These are phyloP conservation scores for Micrastur ruficollis DNA, from an alignment of 2,797 vertebrate species.

Conservation along the genomic window DNA sequence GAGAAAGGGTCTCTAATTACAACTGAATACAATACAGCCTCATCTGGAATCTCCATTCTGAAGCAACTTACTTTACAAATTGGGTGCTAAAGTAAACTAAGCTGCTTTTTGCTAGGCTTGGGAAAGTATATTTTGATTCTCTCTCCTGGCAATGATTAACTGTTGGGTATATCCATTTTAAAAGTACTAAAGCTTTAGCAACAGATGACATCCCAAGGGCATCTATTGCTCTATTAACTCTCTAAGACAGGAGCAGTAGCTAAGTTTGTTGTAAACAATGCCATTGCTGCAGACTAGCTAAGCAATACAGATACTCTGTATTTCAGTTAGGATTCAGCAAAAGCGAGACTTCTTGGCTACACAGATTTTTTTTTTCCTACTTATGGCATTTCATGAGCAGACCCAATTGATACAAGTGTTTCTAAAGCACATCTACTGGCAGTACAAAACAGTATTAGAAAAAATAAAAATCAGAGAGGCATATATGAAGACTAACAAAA, in stretches of 20 bases:
- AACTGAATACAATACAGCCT: not conserved
- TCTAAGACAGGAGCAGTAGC: not conserved
- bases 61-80: not conserved
- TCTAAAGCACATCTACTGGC: not conserved
- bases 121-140: not conserved
- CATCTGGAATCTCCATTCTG: not conserved
- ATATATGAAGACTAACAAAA: not conserved
- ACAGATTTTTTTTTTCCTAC: not conserved
- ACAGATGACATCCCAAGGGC: not conserved
- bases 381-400: not conserved
- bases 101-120: not conserved
- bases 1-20: not conserved
- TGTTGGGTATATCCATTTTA: not conserved
- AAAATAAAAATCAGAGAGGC: not conserved
- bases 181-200: not conserved
- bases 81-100: conserved; percentile 6
- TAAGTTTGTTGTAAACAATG: not conserved
- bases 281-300: not conserved
- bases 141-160: not conserved
- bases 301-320: not conserved
- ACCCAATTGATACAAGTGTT: not conserved
- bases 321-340: not conserved
- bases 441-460: not conserved
- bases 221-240: conserved; percentile 21
- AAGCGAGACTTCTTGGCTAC: not conserved